Percentiles rank a stretch among this genome's conserved stretches.
phyloP scores from a whole-genome alignment of 2,888 invertebrate genomes.

The Zaprionus bogoriensis region DNA sequence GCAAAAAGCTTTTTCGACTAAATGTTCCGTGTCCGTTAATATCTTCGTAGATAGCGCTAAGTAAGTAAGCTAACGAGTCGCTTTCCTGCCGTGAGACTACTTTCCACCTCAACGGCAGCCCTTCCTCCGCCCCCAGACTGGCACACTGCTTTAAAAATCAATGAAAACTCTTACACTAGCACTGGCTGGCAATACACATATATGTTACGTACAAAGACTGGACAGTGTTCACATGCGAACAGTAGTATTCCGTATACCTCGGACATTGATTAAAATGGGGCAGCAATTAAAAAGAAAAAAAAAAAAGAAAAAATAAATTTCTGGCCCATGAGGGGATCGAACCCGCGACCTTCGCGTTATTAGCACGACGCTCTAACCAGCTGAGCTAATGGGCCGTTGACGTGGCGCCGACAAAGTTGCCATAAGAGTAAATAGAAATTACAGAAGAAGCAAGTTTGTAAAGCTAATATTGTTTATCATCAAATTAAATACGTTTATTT shows the following conservation, averaged over 20 bases:
- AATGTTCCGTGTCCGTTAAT: constrained; percentile 41
- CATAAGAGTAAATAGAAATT: not conserved
- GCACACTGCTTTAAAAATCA: constrained; percentile 28
- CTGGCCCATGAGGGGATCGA: constrained; percentile 67
- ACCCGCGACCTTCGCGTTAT: constrained; percentile 76
- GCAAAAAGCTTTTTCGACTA: constrained; percentile 49
- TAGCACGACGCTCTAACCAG: constrained; percentile 76
- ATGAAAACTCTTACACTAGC: constrained; percentile 14
- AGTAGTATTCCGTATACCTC: not conserved
- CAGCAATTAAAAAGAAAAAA: constrained; percentile 3
- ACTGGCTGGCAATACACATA: not conserved
- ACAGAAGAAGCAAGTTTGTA: not conserved
- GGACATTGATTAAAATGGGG: not conserved
- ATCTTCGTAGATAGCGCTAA: constrained; percentile 30
- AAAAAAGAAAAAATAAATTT: not conserved
- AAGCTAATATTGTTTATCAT: too few species aligned
- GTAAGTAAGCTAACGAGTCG: constrained; percentile 23
- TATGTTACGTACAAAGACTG: not conserved
- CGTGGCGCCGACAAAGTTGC: accelerated
- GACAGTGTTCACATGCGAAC: not conserved
- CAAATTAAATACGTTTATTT: too few species aligned
- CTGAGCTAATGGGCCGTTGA: constrained; percentile 71
- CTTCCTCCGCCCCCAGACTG: not conserved
- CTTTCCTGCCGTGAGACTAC: not conserved
- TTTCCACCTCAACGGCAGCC: too few species aligned